Percentiles rank a stretch among this genome's conserved stretches.
Conservation (phyloP, 2,797 vertebrate genomes). For the Neomorphus geoffroyi region DNA sequence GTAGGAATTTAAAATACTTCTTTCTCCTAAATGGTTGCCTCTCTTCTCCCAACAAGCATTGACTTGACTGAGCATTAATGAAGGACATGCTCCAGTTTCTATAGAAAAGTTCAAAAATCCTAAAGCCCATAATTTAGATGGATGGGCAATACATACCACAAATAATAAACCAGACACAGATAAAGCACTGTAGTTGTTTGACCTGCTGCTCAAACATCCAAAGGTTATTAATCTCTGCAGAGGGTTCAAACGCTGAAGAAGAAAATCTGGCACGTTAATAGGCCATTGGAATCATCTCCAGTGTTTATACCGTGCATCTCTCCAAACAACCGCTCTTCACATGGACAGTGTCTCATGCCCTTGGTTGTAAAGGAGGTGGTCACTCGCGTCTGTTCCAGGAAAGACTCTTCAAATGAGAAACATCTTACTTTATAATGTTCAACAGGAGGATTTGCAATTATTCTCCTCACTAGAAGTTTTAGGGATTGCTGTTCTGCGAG, state of each 20-base stretch:
- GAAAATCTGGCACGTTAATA: neutral
- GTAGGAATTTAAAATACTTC: constrained; percentile 8
- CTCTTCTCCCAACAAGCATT: neutral
- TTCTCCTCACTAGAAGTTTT: neutral
- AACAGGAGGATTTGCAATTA: neutral
- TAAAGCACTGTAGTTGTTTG: neutral
- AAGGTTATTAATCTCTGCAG: neutral
- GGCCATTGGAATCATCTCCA: neutral
- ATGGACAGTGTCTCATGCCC: neutral
- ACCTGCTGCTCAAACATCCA: neutral
- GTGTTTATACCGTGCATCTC: neutral
- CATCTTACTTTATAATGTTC: fast-evolving
- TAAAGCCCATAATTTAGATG: neutral
- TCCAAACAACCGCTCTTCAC: neutral
- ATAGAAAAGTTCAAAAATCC: neutral
- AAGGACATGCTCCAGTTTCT: neutral
- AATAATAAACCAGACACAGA: neutral
- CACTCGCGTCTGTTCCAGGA: neutral
- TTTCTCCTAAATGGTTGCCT: neutral
- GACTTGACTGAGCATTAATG: neutral
- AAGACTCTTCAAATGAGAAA: neutral
- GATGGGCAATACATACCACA: neutral
- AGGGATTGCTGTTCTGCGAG: neutral
- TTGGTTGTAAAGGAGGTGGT: neutral
- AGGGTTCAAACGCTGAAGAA: neutral